Base-by-base conservation (phyloP, 1,140 invertebrate genomes). In the Himalopsyche phryganea region DNA sequence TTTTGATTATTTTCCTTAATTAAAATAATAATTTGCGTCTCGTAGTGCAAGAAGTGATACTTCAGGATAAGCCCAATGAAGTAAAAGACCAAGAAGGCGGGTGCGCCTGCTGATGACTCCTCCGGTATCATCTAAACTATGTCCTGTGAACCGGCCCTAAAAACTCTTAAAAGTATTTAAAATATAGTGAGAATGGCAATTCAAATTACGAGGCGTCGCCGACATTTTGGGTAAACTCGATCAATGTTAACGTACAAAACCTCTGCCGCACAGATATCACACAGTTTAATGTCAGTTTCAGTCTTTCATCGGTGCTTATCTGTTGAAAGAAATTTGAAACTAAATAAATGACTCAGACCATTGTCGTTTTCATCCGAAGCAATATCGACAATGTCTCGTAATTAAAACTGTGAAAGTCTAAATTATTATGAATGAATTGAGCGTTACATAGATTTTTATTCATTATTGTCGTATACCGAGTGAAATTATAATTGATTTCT, bases 31-130 rank as follows among this genome's bases (percentile, higher is more conserved):
- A 68, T 62, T 71, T 71, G 61, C 61, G 52, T 60, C 41, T 55
- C 69, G 62, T 73, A 95, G 92, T 97, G 92, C 94, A 96, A 85
- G 95, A 97, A 85, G 93, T 98, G 77, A 90, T 96, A 74, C 87
- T 97, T 73, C 94, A 96, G 84, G 94, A 97, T 72, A 91, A 93
- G 70, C 92, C 93, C 65, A 90, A 89, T 68, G 94, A 97, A 83
- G 86, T 83, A 68, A 90, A 89, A 84, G 89, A 91, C 77, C 85
- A 87, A 67, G 92, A 95, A 78, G 89, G 90, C 71, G 89, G 90
- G 73, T 96, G 93, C 84, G 87, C 91, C 79, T 96, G 93, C 80
- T 96, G 85, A 85, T 55, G 11, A 13, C 10, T 17, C 13, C 42
- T 19, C 14, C 42, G n/a, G 42, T 15, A 4, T 3, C 38, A 15